Conservation (phyloP, 1,140 invertebrate genomes). For the Aphis craccivora region DNA sequence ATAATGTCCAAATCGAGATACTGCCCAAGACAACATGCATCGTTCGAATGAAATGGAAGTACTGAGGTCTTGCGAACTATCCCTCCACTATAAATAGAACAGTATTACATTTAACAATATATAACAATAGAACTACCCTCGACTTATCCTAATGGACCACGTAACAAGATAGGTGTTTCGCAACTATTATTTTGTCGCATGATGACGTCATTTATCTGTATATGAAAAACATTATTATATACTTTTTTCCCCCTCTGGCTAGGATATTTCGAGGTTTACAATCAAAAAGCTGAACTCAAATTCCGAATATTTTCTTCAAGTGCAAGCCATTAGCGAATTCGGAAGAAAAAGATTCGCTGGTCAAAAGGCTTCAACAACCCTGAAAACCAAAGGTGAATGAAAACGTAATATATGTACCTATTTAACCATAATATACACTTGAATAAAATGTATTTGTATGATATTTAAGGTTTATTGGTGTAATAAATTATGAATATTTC, state of each 20-base stretch:
- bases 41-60: conserved; percentile 49
- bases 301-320: conserved; percentile 56
- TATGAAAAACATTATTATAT: conserved; percentile 34
- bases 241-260: conserved; percentile 5
- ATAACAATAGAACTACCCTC: conserved; percentile 53
- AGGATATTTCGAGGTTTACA: conserved; percentile 51
- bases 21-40: conserved; percentile 52
- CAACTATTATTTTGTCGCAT: conserved; percentile 49
- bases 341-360: conserved; percentile 44
- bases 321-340: conserved; percentile 57
- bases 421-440: not conserved
- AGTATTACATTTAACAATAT: conserved; percentile 38
- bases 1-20: conserved; percentile 48
- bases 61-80: conserved; percentile 1
- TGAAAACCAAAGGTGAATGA: conserved; percentile 56
- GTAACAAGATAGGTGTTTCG: conserved; percentile 55
- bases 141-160: conserved; percentile 54
- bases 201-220: conserved; percentile 51
- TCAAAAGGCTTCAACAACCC: conserved; percentile 49
- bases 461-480: not conserved
- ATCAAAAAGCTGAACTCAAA: conserved; percentile 56
- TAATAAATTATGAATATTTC: not conserved
- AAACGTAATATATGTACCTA: conserved; percentile 22
- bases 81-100: conserved; percentile 44
- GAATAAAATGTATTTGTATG: not conserved